Base-by-base conservation (phyloP, 2,888 invertebrate species). In the Watsonalla binaria region DNA sequence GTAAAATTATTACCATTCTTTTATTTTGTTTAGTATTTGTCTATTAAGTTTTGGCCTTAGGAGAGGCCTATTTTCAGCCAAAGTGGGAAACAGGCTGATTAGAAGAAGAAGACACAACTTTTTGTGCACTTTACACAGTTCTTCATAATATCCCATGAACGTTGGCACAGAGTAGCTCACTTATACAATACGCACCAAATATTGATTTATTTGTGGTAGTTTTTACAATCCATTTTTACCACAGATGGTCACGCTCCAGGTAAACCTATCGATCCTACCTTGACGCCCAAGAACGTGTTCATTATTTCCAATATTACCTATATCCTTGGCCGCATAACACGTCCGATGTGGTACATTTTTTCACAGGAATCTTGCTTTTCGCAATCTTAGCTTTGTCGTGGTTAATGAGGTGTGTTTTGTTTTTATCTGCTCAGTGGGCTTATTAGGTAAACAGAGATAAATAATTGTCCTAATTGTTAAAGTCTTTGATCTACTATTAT, bases 251-350 rank as follows among this genome's bases (percentile, higher is more conserved):
- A 57, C 53, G 53, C 47, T 13, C 39, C 51, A 46, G 51, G 24
- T 55, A 52, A 48, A 60, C 51, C 51, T 60, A 60, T 61, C 53
- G 62, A 66, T 51, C 55, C 51, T 73, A 73, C 76, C 81, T 77
- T 79, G 73, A 66, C 62, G 52, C 58, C 60, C 66, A 70, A 70
- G 60, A 66, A 72, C 72, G 74, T 72, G 72, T 65, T 58, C 55
- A 56, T 62, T 67, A 67, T 68, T 72, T 60, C 56, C 55, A 52
- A 42, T 42, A 42, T 11, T 37, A 24, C 24, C 33, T 47, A 57
- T 76, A 71, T 71, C 76, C 78, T 78, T 80, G 80, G 74, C 74
- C 78, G 64, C 74, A 55, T 72, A 61, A 51, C 70, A 78, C 62
- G 69, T 71, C 57, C 57, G 57, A 55, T 59, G 58, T 63, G 55